phyloP scores from a whole-genome alignment of 2,888 invertebrate species.

The Amblyjoppa proteus region DNA sequence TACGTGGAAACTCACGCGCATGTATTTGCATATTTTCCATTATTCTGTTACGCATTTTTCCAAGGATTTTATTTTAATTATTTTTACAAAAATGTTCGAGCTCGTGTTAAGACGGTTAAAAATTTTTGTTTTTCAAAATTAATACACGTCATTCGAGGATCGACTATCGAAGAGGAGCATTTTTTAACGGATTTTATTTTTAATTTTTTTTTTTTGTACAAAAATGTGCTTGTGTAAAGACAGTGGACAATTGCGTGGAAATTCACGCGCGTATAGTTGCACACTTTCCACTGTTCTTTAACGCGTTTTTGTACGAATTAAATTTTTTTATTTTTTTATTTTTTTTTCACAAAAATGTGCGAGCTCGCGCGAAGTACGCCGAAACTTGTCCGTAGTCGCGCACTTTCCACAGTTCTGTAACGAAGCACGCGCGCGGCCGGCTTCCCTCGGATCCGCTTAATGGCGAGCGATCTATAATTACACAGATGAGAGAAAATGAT shows the following conservation, averaged over 20 bases:
- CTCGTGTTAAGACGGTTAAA: neutral
- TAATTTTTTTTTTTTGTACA: too few species aligned
- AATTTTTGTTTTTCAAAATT: neutral
- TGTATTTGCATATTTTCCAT: conserved; percentile 36
- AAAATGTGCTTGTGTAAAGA: neutral
- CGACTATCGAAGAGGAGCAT: too few species aligned
- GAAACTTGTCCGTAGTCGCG: neutral
- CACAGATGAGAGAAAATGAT: conserved; percentile 45
- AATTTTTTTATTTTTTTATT: too few species aligned
- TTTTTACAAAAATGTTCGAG: neutral
- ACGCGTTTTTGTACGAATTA: too few species aligned
- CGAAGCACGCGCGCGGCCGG: neutral
- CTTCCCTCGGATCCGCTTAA: conserved; percentile 17
- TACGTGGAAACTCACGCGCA: conserved; percentile 5
- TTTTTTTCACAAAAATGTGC: neutral
- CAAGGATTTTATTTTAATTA: too few species aligned
- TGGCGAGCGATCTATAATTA: conserved; percentile 40
- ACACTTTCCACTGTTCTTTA: conserved; percentile 38
- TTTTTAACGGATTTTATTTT: too few species aligned
- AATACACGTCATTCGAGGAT: too few species aligned
- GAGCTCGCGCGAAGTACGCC: neutral
- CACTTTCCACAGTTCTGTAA: conserved; percentile 43
- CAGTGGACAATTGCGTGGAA: neutral
- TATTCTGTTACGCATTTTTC: neutral
- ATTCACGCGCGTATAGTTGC: conserved; percentile 14